Evolutionary conservation across 2,113 vertebrate species (phyloP).

Genomic region (Glaucidium brasilianum): DNA sequence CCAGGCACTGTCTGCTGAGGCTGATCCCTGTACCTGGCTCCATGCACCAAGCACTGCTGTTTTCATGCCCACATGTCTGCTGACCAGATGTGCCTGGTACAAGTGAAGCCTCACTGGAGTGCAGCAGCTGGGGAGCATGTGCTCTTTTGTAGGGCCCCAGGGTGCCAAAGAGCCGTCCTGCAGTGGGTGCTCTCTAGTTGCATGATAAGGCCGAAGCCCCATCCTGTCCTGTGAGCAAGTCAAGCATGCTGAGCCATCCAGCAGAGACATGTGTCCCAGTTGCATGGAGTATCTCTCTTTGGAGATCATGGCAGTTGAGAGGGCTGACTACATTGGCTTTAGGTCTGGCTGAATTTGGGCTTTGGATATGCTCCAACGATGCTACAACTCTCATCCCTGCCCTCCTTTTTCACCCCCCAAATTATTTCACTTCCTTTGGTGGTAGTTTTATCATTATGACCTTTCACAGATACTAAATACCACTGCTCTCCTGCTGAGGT

Average conservation of each 20-base stretch:
- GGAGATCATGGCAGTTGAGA: neutral
- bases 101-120: neutral
- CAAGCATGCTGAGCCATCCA: neutral
- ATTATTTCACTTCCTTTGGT: neutral
- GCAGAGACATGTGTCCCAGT: rapidly evolving
- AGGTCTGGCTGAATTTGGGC: neutral
- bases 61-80: neutral
- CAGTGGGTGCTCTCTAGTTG: rapidly evolving
- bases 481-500: neutral
- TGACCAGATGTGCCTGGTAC: neutral
- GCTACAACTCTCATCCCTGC: neutral
- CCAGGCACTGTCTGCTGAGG: neutral
- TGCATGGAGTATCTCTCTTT: neutral
- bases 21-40: rapidly evolving
- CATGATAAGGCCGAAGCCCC: neutral
- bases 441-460: neutral
- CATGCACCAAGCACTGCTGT: neutral
- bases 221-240: neutral
- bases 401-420: no score
- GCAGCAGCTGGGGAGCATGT: neutral
- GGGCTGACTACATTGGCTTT: neutral
- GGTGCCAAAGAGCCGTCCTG: neutral
- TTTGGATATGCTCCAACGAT: neutral
- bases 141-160: neutral
- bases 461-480: neutral